A percentile compares a stretch with the other conserved stretches of the same genome.
Conservation (phyloP, 2,888 invertebrate species). For the Lagria hirta region DNA sequence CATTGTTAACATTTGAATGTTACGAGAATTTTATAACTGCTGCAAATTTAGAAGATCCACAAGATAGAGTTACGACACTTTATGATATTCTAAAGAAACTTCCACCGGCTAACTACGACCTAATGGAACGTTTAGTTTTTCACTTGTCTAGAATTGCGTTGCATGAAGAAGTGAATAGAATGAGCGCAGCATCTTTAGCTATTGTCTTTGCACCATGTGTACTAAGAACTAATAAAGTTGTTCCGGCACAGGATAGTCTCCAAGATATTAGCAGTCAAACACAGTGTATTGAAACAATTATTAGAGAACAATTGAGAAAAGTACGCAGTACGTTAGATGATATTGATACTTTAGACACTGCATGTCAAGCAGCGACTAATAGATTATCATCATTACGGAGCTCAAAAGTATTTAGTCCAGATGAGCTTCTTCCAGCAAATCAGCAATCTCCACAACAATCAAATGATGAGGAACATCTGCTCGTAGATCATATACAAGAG, state of each 20-base stretch:
- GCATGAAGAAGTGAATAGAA: constrained; percentile 84
- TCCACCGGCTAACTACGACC: constrained; percentile 84
- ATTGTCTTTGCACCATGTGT: constrained; percentile 96
- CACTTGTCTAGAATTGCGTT: constrained; percentile 87
- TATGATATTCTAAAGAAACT: constrained; percentile 86
- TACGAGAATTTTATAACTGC: constrained; percentile 94
- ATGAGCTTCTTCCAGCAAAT: constrained; percentile 55
- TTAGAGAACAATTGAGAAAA: constrained; percentile 81
- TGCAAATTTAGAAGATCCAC: constrained; percentile 78
- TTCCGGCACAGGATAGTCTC: constrained; percentile 89
- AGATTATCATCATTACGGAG: constrained; percentile 76
- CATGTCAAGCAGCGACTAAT: constrained; percentile 81
- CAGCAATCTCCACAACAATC: constrained; percentile 45
- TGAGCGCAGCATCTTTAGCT: constrained; percentile 88
- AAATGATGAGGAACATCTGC: constrained; percentile 72
- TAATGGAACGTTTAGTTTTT: constrained; percentile 89
- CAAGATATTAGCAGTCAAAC: constrained; percentile 89
- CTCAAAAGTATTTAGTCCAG: constrained; percentile 68
- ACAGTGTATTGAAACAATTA: constrained; percentile 86
- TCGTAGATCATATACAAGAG: constrained; percentile 77
- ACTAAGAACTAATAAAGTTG: constrained; percentile 79
- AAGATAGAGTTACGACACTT: constrained; percentile 79
- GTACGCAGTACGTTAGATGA: constrained; percentile 84
- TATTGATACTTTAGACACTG: constrained; percentile 86
- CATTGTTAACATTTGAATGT: constrained; percentile 87